Conservation (phyloP, 2,888 invertebrate species). For the Ctena decussata region DNA sequence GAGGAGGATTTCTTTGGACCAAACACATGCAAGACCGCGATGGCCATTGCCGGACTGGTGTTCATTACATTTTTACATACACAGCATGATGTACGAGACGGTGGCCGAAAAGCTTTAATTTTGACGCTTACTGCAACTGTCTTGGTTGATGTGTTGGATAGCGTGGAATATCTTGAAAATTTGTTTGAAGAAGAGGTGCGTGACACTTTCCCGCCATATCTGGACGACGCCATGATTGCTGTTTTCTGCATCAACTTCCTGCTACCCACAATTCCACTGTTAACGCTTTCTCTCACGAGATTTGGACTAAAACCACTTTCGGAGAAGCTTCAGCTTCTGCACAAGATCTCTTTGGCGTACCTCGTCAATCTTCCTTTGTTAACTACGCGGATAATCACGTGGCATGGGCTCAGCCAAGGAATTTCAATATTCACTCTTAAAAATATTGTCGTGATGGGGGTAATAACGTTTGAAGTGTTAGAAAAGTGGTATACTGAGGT, state of each 20-base stretch:
- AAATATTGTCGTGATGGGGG: constrained; percentile 88
- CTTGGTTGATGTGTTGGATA: constrained; percentile 89
- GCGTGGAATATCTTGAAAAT: constrained; percentile 88
- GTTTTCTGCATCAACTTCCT: constrained; percentile 89
- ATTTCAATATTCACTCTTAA: constrained; percentile 89
- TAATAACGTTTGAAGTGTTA: constrained; percentile 85
- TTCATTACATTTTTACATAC: constrained; percentile 88
- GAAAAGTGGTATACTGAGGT: constrained; percentile 39
- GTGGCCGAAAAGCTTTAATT: constrained; percentile 88
- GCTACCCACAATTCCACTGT: constrained; percentile 88
- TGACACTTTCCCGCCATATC: constrained; percentile 72
- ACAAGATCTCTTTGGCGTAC: constrained; percentile 88
- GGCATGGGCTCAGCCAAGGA: constrained; percentile 87
- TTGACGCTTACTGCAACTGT: constrained; percentile 87
- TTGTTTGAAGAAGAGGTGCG: constrained; percentile 85
- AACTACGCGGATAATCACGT: constrained; percentile 88
- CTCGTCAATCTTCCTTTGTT: constrained; percentile 89
- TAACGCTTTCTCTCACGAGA: constrained; percentile 88
- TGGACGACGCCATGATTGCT: constrained; percentile 87
- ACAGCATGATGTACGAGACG: constrained; percentile 88
- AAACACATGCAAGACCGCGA: constrained; percentile 79
- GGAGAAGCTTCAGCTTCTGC: constrained; percentile 79
- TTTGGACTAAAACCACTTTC: constrained; percentile 85
- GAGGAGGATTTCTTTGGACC: constrained; percentile 83
- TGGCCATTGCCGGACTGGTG: constrained; percentile 88